Conservation (phyloP, 1,140 invertebrate species). For the Sesamia nonagrioides region DNA sequence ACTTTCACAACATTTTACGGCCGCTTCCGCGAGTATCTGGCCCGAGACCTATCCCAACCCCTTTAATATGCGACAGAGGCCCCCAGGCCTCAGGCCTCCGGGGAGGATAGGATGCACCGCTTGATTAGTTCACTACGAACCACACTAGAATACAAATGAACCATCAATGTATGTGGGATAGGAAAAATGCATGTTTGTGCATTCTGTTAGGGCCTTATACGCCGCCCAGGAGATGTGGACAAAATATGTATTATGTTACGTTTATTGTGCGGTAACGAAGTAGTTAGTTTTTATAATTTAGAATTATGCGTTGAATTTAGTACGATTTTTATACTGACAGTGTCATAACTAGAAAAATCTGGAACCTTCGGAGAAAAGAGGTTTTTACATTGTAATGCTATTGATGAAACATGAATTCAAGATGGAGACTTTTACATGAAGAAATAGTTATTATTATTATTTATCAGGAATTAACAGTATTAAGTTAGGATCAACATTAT, state of each 20-base stretch:
- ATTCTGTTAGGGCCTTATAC: constrained; percentile 24
- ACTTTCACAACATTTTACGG: constrained; percentile 8
- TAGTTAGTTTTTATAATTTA: not conserved
- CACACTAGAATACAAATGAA: constrained; percentile 45
- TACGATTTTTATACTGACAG: too few relatives aligned
- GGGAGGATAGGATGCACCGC: constrained; percentile 48
- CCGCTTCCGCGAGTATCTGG: constrained; percentile 1
- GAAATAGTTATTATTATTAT: too few relatives aligned
- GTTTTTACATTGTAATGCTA: too few relatives aligned
- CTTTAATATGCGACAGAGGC: constrained; percentile 37
- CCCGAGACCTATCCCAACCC: not conserved
- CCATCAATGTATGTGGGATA: constrained; percentile 23
- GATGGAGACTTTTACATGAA: too few relatives aligned
- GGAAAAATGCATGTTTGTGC: constrained; percentile 18
- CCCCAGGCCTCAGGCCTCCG: constrained; percentile 33
- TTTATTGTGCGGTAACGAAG: not conserved
- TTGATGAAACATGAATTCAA: too few relatives aligned
- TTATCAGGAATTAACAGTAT: too few relatives aligned
- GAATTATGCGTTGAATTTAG: too few relatives aligned
- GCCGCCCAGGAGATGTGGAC: not conserved
- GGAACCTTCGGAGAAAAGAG: not conserved
- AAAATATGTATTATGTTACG: constrained; percentile 16
- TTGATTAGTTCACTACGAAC: constrained; percentile 49
- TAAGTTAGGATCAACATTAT: too few relatives aligned
- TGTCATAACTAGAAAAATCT: too few relatives aligned